phyloP scores from a whole-genome alignment of 2,888 invertebrate species.

The Lydus trimaculatus region DNA sequence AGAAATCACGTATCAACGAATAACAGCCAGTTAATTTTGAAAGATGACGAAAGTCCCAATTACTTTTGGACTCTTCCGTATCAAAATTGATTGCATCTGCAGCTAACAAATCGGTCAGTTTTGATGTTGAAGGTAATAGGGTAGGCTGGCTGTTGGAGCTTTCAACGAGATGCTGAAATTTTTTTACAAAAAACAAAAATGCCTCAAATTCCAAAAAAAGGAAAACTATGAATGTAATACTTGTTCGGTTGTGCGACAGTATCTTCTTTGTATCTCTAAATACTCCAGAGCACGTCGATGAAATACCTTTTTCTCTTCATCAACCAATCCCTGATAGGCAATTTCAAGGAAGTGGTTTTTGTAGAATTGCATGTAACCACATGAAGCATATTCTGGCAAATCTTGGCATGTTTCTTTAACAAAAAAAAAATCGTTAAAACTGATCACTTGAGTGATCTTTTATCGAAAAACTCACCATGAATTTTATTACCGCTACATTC shows the following conservation, averaged over 20 bases:
- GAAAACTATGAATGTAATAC: too few relatives aligned
- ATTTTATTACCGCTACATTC: conserved; percentile 58
- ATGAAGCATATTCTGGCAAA: conserved; percentile 56
- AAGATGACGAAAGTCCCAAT: conserved; percentile 30
- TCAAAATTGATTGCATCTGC: too few relatives aligned
- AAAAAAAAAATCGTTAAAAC: conserved; percentile 15
- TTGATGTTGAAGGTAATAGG: too few relatives aligned
- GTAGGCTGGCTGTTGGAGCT: too few relatives aligned
- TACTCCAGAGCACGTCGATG: conserved; percentile 67
- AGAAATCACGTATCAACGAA: conserved; percentile 58
- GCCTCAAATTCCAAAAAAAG: too few relatives aligned
- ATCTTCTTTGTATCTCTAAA: conserved; percentile 66
- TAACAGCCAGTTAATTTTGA: conserved; percentile 47
- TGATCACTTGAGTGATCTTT: not conserved
- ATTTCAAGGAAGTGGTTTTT: conserved; percentile 66
- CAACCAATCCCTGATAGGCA: conserved; percentile 69
- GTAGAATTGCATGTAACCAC: conserved; percentile 66
- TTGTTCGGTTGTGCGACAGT: conserved; percentile 58
- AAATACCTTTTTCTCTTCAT: conserved; percentile 69
- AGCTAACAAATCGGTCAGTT: too few relatives aligned
- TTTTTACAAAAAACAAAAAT: too few relatives aligned
- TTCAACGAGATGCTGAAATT: too few relatives aligned
- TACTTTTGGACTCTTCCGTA: too few relatives aligned
- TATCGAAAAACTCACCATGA: conserved; percentile 48
- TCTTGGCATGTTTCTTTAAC: conserved; percentile 62